phyloP scores from a whole-genome alignment of 2,113 vertebrate species.

The Oreocharis arfaki region DNA sequence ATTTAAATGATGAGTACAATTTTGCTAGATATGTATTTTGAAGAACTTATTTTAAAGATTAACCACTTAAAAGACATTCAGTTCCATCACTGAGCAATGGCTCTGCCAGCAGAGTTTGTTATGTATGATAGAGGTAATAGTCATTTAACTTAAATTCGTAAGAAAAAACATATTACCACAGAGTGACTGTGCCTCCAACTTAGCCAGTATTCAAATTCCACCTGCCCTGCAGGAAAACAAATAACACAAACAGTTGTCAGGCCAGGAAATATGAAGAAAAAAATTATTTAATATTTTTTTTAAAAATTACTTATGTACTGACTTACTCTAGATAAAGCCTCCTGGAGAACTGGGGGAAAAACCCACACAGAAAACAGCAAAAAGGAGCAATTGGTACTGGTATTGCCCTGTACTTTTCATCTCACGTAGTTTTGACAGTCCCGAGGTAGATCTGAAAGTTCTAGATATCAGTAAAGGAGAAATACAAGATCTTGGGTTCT shows the following conservation, averaged over 20 bases:
- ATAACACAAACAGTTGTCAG: not conserved
- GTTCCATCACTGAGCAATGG: not conserved
- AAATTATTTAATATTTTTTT: not conserved
- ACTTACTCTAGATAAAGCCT: not conserved
- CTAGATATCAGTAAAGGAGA: not conserved
- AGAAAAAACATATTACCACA: not conserved
- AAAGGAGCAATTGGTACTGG: not conserved
- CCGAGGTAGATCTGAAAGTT: not conserved
- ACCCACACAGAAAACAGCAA: not conserved
- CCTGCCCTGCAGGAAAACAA: not conserved
- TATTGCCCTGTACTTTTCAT: not conserved
- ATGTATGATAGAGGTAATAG: not conserved
- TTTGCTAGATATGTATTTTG: not conserved
- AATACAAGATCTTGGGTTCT: fast-evolving
- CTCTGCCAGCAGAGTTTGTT: not conserved
- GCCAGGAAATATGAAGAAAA: not conserved
- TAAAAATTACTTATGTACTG: not conserved
- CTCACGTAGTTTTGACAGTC: not conserved
- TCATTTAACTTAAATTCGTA: not conserved
- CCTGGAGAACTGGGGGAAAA: not conserved
- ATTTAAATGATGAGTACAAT: not conserved
- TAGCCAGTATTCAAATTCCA: not conserved
- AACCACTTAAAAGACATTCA: not conserved
- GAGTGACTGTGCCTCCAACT: not conserved
- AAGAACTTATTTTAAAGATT: not conserved